Evolutionary conservation across 92 coral and sea anemone genomes (phyloP).

Genomic region (Micromussa lordhowensis): DNA sequence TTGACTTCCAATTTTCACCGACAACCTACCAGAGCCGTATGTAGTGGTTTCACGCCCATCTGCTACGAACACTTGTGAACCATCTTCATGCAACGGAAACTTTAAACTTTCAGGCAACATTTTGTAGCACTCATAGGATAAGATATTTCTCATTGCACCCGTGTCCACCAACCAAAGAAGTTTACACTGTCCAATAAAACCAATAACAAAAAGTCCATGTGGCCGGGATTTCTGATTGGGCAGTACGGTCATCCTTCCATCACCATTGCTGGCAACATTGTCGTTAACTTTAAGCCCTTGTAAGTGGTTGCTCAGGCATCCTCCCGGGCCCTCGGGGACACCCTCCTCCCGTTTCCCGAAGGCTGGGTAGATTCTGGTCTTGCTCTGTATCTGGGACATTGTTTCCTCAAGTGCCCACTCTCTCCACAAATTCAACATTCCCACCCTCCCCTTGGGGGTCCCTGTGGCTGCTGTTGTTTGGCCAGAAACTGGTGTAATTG

Average conservation of each 20-base stretch:
- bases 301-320: conserved; percentile 9
- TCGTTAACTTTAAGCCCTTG: neutral
- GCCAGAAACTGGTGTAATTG: conserved; percentile 24
- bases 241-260: neutral
- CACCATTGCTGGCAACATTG: neutral
- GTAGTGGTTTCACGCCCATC: conserved; percentile 18
- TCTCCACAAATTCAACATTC: neutral
- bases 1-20: conserved; percentile 43
- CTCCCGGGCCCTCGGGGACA: conserved; percentile 19
- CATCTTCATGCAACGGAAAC: conserved; percentile 36
- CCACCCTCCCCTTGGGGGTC: conserved; percentile 5
- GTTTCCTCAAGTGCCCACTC: neutral
- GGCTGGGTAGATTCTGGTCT: neutral
- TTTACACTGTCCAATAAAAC: conserved; percentile 22
- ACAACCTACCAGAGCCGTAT: neutral
- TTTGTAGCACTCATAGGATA: conserved; percentile 22
- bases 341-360: conserved; percentile 40
- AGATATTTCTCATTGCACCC: conserved; percentile 25
- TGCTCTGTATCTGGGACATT: neutral
- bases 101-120: conserved; percentile 27
- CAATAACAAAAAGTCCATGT: conserved; percentile 27
- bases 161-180: conserved; percentile 52
- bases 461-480: conserved; percentile 18
- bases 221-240: neutral
- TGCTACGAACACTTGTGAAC: conserved; percentile 38